These are phyloP conservation scores for Syrista parreyssii DNA, from an alignment of 2,888 invertebrate species.

Conservation along the genomic window DNA sequence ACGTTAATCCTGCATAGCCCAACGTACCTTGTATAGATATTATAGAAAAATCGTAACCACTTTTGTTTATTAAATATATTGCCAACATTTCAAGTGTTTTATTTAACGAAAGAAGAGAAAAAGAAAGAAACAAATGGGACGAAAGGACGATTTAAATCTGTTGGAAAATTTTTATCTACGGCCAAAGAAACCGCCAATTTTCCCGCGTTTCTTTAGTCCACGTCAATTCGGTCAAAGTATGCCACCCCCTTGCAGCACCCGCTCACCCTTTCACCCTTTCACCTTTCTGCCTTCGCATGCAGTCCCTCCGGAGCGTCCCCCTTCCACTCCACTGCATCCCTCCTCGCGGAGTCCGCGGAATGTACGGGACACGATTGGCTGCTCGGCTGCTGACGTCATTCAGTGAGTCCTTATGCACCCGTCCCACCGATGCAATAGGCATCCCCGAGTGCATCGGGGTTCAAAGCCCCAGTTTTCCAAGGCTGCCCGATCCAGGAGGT, in stretches of 20 bases:
- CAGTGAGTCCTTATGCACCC: slow-evolving; percentile 37
- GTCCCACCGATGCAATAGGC: slow-evolving; percentile 42
- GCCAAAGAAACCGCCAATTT: background rate
- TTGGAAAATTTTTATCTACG: background rate
- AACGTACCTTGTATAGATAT: no score
- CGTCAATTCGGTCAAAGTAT: slow-evolving; percentile 61
- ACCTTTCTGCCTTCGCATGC: slow-evolving; percentile 35
- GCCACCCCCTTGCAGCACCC: slow-evolving; percentile 33
- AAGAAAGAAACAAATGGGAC: no score
- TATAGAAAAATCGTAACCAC: no score
- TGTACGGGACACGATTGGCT: slow-evolving; percentile 53
- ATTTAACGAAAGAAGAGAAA: no score
- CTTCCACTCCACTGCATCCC: slow-evolving; percentile 4
- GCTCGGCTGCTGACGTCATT: slow-evolving; percentile 57
- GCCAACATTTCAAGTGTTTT: no score
- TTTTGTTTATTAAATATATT: no score
- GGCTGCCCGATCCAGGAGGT: slow-evolving; percentile 59
- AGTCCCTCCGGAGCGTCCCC: slow-evolving; percentile 18
- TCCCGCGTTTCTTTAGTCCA: background rate
- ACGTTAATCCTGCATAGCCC: no score
- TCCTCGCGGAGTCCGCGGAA: slow-evolving; percentile 50
- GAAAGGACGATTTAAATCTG: no score
- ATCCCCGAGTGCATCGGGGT: slow-evolving; percentile 56
- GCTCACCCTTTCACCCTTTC: slow-evolving; percentile 28
- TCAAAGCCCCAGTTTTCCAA: slow-evolving; percentile 65